phyloP scores from a whole-genome alignment of 2,797 vertebrate genomes.

The Pipistrellus nathusii region DNA sequence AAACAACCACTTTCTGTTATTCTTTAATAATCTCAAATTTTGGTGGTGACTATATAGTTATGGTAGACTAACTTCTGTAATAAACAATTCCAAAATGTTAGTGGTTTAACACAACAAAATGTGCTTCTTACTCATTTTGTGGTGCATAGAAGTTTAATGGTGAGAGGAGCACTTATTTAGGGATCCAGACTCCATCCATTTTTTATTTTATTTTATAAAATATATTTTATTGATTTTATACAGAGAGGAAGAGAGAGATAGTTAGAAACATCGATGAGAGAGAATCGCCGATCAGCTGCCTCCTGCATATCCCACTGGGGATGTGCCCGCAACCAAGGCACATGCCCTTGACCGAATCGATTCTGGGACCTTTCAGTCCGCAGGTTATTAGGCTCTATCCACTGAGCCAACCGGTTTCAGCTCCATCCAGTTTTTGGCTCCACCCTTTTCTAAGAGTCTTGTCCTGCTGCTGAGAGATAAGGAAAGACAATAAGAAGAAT shows the following conservation, averaged over 20 bases:
- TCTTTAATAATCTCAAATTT: constrained; percentile 20
- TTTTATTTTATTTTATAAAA: too few species aligned
- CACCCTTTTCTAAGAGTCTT: neutral
- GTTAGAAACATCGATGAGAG: too few species aligned
- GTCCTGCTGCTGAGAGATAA: neutral
- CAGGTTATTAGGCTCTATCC: too few species aligned
- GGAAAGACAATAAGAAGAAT: neutral
- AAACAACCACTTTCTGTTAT: neutral
- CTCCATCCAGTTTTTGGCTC: neutral
- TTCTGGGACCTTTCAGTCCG: too few species aligned
- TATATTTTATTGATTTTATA: too few species aligned
- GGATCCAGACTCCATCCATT: neutral
- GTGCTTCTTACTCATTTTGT: neutral
- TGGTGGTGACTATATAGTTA: neutral
- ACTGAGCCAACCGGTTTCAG: too few species aligned
- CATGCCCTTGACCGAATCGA: too few species aligned
- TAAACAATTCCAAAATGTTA: too few species aligned
- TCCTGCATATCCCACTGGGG: too few species aligned
- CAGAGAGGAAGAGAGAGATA: too few species aligned
- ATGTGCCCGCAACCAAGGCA: too few species aligned
- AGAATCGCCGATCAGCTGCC: too few species aligned
- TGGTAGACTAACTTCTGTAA: neutral
- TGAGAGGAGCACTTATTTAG: neutral
- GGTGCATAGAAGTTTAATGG: neutral
- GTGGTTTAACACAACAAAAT: neutral